Evolutionary conservation across 2,113 vertebrate species (phyloP), one percentile per base, ranked within the genome.

Genomic region (Sylvia atricapilla): DNA sequence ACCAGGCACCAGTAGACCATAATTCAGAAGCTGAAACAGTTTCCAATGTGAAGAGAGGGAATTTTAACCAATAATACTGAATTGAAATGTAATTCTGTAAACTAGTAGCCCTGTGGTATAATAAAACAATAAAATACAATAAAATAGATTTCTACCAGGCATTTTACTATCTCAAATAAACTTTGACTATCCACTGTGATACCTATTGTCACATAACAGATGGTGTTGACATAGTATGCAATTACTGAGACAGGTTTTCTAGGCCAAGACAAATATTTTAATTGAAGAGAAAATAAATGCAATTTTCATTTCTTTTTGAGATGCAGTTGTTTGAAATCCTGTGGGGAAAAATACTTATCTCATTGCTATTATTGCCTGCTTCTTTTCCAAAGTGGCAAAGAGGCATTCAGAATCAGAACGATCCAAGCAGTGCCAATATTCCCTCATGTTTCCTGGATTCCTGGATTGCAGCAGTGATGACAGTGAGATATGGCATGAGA

Each of bases 211-310:
- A 84, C 60, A 87, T 67, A 56, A 85, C 85, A 86, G 83, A 86
- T 80, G 76, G 44, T 84, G 49, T 93, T 94, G 80, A 77, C 69
- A 91, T 47, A 89, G 69, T 44, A 56, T 63, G 64, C 13, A 70
- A 89, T 81, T 94, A 89, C 60, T 92, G 63, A 90, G 72, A 74
- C 9, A 93, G 64, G 56, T 87, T 81, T 67, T 74, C 77, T 87
- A 72, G 56, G 52, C 70, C 90, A 95, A 96, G 52, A 85, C 31
- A 95, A 91, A 93, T 83, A 91, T 56, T 94, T 87, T 79, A 87
- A 55, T 39, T 84, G 39, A 87, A 93, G 16, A 69, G 41, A 83
- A 93, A 95, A 94, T 33, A 92, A 94, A 89, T 46, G 25, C 4
- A 47, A 75, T 87, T 87, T 78, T 91, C 3, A 35, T 82, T 75